A percentile compares a stretch with the other conserved stretches of the same genome.
Evolutionary conservation across 1,140 invertebrate genomes (phyloP).

Genomic region (Octopus bimaculoides): DNA sequence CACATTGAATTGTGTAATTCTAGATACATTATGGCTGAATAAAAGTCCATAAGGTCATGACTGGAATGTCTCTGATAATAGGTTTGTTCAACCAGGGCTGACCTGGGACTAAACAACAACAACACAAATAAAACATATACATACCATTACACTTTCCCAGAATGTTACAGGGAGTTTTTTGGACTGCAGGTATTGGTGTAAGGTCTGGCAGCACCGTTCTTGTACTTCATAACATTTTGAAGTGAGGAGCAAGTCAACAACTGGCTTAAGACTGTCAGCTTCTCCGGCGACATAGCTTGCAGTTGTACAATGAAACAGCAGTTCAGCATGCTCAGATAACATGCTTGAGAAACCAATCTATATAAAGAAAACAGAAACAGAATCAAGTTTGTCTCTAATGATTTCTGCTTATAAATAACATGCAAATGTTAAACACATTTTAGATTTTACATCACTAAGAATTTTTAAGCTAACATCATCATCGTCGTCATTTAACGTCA

Average conservation of each 20-base stretch:
- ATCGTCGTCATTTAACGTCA: too few relatives aligned
- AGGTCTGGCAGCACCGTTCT: constrained; percentile 1
- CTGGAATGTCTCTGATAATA: too few relatives aligned
- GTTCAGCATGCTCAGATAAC: not conserved
- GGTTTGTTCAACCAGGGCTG: too few relatives aligned
- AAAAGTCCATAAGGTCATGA: too few relatives aligned
- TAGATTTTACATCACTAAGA: too few relatives aligned
- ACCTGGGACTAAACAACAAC: too few relatives aligned
- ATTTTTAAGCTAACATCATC: too few relatives aligned
- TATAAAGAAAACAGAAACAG: not conserved
- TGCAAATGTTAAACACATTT: too few relatives aligned
- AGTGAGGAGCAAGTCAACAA: not conserved
- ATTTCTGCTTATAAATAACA: too few relatives aligned
- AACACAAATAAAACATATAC: not conserved
- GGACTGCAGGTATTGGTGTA: not conserved
- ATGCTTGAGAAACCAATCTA: not conserved
- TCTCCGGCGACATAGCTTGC: not conserved
- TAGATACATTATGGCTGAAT: too few relatives aligned
- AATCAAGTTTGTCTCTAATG: too few relatives aligned
- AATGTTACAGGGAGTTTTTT: not conserved
- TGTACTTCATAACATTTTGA: constrained; percentile 7
- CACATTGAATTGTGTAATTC: too few relatives aligned
- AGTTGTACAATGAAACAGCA: not conserved
- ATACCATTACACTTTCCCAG: not conserved
- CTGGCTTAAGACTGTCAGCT: not conserved